Evolutionary conservation across 2,113 vertebrate genomes (phyloP).

Genomic region (Gallinago undulata): DNA sequence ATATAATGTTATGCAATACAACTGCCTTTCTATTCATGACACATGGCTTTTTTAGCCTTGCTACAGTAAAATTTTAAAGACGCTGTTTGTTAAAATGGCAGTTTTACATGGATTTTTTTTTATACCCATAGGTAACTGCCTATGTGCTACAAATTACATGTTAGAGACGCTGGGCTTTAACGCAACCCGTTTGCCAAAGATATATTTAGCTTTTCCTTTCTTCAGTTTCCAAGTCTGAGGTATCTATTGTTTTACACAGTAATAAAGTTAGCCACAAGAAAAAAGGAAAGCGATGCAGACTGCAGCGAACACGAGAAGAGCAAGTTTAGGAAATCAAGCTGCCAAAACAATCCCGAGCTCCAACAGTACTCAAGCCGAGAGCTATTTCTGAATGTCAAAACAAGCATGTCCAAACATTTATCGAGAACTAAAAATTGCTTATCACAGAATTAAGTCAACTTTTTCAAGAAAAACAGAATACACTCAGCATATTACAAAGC

Average conservation of each 20-base stretch:
- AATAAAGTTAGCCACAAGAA: conserved; percentile 15
- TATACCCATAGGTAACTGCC: neutral
- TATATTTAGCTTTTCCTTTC: conserved; percentile 3
- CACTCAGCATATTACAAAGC: neutral
- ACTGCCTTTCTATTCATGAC: neutral
- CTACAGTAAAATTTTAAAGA: neutral
- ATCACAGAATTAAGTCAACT: conserved; percentile 1
- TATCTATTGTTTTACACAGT: conserved; percentile 5
- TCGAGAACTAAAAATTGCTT: neutral
- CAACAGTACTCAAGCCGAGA: neutral
- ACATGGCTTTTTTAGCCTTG: neutral
- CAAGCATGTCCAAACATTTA: neutral
- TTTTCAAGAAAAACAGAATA: neutral
- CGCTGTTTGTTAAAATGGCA: neutral
- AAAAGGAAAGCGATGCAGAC: conserved; percentile 25
- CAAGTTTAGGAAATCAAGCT: conserved; percentile 17
- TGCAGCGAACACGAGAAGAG: neutral
- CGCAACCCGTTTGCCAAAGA: neutral
- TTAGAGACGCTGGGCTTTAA: neutral
- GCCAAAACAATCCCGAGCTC: conserved; percentile 18
- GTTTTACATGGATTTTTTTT: neutral
- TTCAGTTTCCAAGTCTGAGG: conserved; percentile 10
- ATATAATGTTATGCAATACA: neutral
- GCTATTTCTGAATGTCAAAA: conserved; percentile 13
- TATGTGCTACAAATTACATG: neutral